Percentiles rank a stretch among this genome's conserved stretches.
Evolutionary conservation across 2,888 invertebrate species (phyloP).

Genomic region (Drosophila helvetica): DNA sequence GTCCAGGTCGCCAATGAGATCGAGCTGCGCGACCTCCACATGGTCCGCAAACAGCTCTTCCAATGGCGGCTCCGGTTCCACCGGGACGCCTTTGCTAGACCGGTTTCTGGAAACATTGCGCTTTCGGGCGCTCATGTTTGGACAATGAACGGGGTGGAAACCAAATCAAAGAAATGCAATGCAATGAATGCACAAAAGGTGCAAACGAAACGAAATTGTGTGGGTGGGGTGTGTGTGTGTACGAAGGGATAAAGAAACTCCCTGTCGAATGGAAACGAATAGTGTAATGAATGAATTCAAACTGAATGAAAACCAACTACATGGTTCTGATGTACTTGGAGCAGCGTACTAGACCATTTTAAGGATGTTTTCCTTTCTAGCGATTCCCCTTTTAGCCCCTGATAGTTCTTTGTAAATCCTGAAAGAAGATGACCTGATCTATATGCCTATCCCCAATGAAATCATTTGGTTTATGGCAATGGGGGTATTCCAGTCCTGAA

Average conservation of each 20-base stretch:
- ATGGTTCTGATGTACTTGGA: slow-evolving; percentile 10
- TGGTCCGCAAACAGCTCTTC: slow-evolving; percentile 31
- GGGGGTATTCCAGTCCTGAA: too few relatives aligned
- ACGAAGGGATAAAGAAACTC: slow-evolving; percentile 4
- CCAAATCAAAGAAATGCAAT: neutral
- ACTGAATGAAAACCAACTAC: slow-evolving; percentile 34
- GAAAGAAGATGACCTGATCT: too few relatives aligned
- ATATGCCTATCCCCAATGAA: too few relatives aligned
- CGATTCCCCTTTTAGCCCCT: too few relatives aligned
- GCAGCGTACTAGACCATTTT: neutral
- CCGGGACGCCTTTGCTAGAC: neutral
- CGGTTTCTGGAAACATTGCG: neutral
- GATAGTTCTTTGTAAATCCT: too few relatives aligned
- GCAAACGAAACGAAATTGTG: neutral
- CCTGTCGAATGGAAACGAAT: slow-evolving; percentile 3
- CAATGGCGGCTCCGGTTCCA: neutral
- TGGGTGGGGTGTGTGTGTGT: neutral
- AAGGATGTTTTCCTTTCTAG: neutral
- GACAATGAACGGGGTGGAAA: neutral
- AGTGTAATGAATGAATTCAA: slow-evolving; percentile 17
- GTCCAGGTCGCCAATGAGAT: slow-evolving; percentile 73
- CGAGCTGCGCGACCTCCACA: slow-evolving; percentile 64
- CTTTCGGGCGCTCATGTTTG: neutral
- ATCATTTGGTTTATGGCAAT: too few relatives aligned
- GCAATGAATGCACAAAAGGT: neutral